Conservation (phyloP, 2,113 vertebrate genomes). For the Climacteris rufus region DNA sequence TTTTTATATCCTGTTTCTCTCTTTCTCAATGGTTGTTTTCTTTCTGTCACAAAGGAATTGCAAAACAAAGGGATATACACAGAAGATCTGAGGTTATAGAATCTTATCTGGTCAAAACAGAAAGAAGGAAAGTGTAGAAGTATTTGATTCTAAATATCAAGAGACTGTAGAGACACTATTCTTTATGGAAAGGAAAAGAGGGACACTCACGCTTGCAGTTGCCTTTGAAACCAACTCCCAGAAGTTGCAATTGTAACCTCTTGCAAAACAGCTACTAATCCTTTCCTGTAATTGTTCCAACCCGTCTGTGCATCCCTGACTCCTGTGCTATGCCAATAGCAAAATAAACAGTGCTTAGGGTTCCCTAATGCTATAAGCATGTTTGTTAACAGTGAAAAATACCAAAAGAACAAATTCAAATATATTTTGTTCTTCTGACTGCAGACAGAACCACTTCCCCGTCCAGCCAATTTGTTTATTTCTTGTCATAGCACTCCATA, state of each 20-base stretch:
- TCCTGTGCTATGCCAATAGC: background rate
- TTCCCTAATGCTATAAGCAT: background rate
- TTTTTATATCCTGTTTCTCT: background rate
- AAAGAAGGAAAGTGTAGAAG: background rate
- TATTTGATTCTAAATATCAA: conserved; percentile 2
- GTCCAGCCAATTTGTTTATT: background rate
- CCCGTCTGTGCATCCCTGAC: background rate
- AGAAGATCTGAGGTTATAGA: background rate
- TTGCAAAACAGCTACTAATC: conserved; percentile 8
- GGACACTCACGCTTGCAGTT: background rate
- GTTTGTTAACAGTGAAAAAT: background rate
- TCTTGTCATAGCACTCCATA: background rate
- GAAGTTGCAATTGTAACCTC: background rate
- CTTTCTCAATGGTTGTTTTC: conserved; percentile 1
- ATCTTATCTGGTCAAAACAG: conserved; percentile 7
- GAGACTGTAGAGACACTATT: background rate
- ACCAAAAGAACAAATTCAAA: background rate
- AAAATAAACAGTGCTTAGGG: background rate
- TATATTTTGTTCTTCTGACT: background rate
- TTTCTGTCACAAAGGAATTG: conserved; percentile 1
- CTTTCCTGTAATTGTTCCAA: background rate
- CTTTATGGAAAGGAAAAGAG: background rate
- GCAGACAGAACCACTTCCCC: background rate
- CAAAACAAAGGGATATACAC: conserved; percentile 11
- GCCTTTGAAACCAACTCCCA: conserved; percentile 23